Conservation (phyloP, 2,888 invertebrate species). For the Ormyrus nitidulus region DNA sequence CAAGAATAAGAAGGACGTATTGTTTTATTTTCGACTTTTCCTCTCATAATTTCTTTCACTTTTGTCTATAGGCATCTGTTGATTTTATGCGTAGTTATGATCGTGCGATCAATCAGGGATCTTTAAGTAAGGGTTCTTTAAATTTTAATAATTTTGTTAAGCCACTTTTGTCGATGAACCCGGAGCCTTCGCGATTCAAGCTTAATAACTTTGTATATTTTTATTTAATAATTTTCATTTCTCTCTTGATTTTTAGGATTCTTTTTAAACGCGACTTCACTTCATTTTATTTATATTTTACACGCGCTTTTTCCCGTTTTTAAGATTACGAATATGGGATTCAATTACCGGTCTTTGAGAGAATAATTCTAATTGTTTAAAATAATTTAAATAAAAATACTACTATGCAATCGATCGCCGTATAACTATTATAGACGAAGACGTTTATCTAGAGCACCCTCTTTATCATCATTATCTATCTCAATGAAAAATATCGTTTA, state of each 20-base stretch:
- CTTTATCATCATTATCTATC: constrained; percentile 23
- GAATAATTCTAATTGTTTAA: constrained; percentile 15
- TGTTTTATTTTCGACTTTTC: constrained; percentile 32
- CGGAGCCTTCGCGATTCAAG: constrained; percentile 37
- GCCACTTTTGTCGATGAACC: constrained; percentile 53
- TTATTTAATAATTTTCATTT: constrained; percentile 24
- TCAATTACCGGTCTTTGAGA: constrained; percentile 12
- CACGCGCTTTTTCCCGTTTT: constrained; percentile 9
- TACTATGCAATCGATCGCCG: constrained; percentile 21
- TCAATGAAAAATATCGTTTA: constrained; percentile 46
- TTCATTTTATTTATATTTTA: constrained; percentile 18
- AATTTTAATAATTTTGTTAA: constrained; percentile 33
- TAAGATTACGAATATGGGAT: constrained; percentile 17
- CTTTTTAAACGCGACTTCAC: constrained; percentile 12
- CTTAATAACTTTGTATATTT: constrained; percentile 30
- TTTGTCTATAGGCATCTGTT: constrained; percentile 32
- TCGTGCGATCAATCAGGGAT: constrained; percentile 4
- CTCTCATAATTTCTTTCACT: constrained; percentile 27
- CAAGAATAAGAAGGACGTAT: constrained; percentile 52
- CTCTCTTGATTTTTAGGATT: constrained; percentile 23
- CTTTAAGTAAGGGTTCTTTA: constrained; percentile 10
- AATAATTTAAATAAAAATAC: constrained; percentile 37
- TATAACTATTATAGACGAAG: constrained; percentile 3
- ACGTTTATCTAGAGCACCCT: constrained; percentile 1
- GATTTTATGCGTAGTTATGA: constrained; percentile 22